Evolutionary conservation across 2,113 vertebrate genomes (phyloP).

Genomic region (Hystrix cristata): DNA sequence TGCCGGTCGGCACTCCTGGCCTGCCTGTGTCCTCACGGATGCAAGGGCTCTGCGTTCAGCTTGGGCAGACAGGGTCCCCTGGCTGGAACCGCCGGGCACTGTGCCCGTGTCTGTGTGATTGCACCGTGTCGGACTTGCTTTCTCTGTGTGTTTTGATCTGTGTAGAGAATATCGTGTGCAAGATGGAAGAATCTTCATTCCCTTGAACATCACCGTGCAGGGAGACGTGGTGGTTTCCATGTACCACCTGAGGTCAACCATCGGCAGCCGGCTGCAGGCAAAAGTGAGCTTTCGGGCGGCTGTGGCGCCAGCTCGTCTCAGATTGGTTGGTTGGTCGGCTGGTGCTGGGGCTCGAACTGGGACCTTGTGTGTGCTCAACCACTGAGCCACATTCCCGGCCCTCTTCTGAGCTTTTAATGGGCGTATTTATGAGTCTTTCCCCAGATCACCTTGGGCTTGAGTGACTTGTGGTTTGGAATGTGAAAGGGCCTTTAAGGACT

Average conservation of each 20-base stretch:
- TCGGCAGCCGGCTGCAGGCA: conserved; percentile 97
- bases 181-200: conserved; percentile 96
- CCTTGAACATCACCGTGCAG: conserved; percentile 95
- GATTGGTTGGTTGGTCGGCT: neutral
- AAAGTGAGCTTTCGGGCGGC: conserved; percentile 90
- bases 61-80: neutral
- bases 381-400: neutral
- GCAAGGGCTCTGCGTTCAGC: neutral
- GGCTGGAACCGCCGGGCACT: neutral
- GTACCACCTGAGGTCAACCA: conserved; percentile 97
- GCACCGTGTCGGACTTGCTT: neutral
- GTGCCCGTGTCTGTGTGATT: neutral
- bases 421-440: neutral
- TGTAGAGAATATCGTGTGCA: conserved; percentile 95
- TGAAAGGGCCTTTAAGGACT: neutral
- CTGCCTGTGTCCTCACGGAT: neutral
- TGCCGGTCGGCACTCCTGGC: too few species aligned
- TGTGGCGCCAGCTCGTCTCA: neutral
- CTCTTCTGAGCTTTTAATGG: neutral
- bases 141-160: conserved; percentile 59
- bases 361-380: neutral
- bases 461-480: conserved; percentile 31
- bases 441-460: neutral
- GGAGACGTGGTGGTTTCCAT: conserved; percentile 97
- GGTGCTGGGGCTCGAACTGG: neutral